These are phyloP conservation scores for Drosophila azteca DNA, from an alignment of 1,140 invertebrate genomes.

Conservation along the genomic window DNA sequence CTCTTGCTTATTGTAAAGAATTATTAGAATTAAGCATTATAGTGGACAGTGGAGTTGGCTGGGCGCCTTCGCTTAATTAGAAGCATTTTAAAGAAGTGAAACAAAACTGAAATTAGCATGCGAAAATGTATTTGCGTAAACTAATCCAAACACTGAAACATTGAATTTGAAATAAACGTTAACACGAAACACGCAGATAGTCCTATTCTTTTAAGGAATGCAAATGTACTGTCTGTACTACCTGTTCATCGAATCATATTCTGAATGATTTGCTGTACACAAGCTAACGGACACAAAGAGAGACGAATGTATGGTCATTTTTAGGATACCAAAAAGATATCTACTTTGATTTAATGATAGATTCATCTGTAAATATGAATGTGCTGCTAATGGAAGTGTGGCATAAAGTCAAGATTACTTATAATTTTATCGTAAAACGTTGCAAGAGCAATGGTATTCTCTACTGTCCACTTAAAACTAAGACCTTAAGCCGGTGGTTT, in stretches of 20 bases:
- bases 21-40: constrained; percentile 8
- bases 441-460: no score
- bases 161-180: constrained; percentile 77
- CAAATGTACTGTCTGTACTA: no score
- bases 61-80: constrained; percentile 58
- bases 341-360: no score
- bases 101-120: constrained; percentile 42
- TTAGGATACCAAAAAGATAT: no score
- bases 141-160: constrained; percentile 62
- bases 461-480: neutral
- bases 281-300: no score
- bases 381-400: no score
- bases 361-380: no score
- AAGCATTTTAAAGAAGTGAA: constrained; percentile 70
- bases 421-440: no score
- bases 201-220: neutral
- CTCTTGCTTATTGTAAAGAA: constrained; percentile 11
- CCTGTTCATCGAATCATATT: no score
- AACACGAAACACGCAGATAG: constrained; percentile 35
- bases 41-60: neutral
- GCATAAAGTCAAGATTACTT: no score
- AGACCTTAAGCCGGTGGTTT: constrained; percentile 2
- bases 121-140: constrained; percentile 69
- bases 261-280: no score
- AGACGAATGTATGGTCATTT: no score